These are phyloP conservation scores for Chrysocyon brachyurus DNA, from an alignment of 2,797 vertebrate genomes.

Conservation along the genomic window DNA sequence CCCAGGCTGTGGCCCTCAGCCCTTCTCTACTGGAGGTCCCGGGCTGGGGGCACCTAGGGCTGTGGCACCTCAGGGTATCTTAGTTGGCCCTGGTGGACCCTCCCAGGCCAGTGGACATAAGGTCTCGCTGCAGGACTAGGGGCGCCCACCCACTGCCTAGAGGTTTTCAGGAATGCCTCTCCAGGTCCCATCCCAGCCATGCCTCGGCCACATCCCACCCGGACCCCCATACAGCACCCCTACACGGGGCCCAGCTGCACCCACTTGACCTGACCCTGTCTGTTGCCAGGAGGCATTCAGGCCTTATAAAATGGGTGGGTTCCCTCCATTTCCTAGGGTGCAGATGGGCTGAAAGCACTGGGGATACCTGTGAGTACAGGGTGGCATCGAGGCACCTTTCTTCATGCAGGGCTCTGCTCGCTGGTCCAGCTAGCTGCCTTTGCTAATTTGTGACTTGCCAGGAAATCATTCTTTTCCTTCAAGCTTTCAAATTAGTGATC, in stretches of 20 bases:
- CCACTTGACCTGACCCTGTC: neutral
- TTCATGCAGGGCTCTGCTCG: accelerated
- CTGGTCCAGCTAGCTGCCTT: accelerated
- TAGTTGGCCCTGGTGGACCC: neutral
- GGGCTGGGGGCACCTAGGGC: neutral
- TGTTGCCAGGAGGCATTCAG: neutral
- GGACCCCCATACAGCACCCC: neutral
- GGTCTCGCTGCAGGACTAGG: neutral
- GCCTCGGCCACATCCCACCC: neutral
- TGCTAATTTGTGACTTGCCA: neutral
- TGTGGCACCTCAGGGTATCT: neutral
- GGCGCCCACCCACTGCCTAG: neutral
- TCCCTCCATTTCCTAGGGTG: neutral
- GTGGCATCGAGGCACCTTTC: neutral
- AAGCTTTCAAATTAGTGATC: neutral
- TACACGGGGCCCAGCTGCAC: neutral
- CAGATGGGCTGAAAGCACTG: accelerated
- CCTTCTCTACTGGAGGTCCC: neutral
- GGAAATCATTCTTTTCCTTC: neutral
- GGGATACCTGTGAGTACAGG: neutral
- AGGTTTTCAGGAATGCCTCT: neutral
- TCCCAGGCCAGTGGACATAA: neutral
- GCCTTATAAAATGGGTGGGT: neutral
- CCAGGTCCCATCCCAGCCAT: neutral
- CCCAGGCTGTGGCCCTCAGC: neutral